phyloP scores from a whole-genome alignment of 2,113 vertebrate species.

The Poeciliopsis turrubarensis region DNA sequence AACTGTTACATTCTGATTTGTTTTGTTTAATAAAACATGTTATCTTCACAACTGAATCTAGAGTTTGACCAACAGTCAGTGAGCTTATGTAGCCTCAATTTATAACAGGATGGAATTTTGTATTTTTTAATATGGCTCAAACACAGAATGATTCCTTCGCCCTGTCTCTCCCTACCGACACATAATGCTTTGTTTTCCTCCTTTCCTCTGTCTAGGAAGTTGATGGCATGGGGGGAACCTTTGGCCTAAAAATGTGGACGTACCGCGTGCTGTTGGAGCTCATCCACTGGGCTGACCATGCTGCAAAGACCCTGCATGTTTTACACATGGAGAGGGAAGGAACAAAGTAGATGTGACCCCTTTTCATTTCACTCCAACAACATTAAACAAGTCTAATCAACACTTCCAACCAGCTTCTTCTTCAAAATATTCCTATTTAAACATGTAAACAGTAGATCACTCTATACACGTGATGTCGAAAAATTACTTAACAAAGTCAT shows the following conservation, averaged over 20 bases:
- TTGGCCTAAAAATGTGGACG: conserved; percentile 79
- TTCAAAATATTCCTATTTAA: conserved; percentile 28
- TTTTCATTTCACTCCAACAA: not conserved
- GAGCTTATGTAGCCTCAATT: not conserved
- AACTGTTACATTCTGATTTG: not conserved
- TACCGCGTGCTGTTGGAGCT: conserved; percentile 79
- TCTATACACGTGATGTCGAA: conserved; percentile 30
- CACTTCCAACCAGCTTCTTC: conserved; percentile 55
- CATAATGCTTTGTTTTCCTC: not conserved
- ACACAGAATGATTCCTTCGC: not conserved
- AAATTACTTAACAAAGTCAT: conserved; percentile 37
- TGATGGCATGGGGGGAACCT: conserved; percentile 69
- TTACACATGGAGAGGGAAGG: conserved; percentile 68
- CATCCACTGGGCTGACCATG: conserved; percentile 79
- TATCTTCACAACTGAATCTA: not conserved
- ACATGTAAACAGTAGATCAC: conserved; percentile 18
- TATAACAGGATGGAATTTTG: not conserved
- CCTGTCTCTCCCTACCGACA: not conserved
- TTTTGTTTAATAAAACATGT: not conserved
- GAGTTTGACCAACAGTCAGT: not conserved
- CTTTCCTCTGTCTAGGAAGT: conserved; percentile 59
- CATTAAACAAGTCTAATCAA: conserved; percentile 39
- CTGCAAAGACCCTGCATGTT: conserved; percentile 70
- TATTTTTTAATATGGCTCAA: not conserved
- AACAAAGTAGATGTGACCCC: conserved; percentile 56